Evolutionary conservation across 2,797 vertebrate species (phyloP).

Genomic region (Nyctalus aviator): DNA sequence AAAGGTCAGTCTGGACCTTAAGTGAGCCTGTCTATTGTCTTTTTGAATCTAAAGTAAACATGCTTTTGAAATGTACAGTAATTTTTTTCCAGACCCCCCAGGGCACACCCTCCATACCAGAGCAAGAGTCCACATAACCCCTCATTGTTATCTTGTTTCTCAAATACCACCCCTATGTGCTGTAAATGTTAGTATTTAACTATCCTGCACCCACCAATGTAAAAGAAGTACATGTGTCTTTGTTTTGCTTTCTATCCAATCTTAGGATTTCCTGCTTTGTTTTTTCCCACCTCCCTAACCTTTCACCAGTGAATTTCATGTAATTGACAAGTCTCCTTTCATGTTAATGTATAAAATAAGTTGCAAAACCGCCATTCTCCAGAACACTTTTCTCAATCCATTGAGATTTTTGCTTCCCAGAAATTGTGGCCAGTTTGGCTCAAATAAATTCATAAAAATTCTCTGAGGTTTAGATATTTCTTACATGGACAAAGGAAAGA

Average conservation of each 20-base stretch:
- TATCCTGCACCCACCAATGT: background rate
- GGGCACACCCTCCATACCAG: background rate
- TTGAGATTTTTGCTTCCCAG: background rate
- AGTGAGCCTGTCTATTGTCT: background rate
- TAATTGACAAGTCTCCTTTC: background rate
- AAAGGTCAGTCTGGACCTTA: background rate
- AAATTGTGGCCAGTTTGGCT: background rate
- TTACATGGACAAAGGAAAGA: background rate
- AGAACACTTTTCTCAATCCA: background rate
- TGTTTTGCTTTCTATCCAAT: background rate
- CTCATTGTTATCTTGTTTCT: background rate
- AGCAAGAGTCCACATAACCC: background rate
- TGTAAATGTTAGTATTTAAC: background rate
- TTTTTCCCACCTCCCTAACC: background rate
- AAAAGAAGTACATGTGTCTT: background rate
- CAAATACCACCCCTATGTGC: background rate
- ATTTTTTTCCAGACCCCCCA: background rate
- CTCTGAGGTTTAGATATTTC: background rate
- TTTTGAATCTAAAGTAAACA: background rate
- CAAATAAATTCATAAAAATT: background rate
- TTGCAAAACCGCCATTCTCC: background rate
- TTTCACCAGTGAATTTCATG: background rate
- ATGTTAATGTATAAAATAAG: no score
- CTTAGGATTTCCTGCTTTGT: no score
- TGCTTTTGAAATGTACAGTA: background rate